Conservation (phyloP, 2,797 vertebrate genomes). For the Hyperoplus immaculatus region DNA sequence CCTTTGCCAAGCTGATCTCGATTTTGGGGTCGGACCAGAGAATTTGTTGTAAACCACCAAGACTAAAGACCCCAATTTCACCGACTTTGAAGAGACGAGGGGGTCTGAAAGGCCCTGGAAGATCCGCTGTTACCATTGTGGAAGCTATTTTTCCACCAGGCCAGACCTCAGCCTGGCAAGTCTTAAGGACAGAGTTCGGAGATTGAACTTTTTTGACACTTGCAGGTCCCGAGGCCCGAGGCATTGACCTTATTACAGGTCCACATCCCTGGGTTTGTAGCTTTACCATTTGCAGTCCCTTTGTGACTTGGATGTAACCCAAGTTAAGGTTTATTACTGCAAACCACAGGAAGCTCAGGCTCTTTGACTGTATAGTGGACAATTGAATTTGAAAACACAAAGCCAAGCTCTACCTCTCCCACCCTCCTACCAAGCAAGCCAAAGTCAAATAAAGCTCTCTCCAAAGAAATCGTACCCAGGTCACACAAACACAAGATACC, state of each 20-base stretch:
- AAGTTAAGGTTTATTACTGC: slow-evolving; percentile 71
- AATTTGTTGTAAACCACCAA: slow-evolving; percentile 70
- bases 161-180: slow-evolving; percentile 19
- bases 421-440: slow-evolving; percentile 57
- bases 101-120: slow-evolving; percentile 36
- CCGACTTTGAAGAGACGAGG: slow-evolving; percentile 63
- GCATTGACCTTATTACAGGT: slow-evolving; percentile 35
- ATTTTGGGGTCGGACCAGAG: slow-evolving; percentile 63
- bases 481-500: slow-evolving; percentile 66
- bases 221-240: slow-evolving; percentile 14
- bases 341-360: slow-evolving; percentile 65
- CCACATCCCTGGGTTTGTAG: slow-evolving; percentile 39
- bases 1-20: slow-evolving; percentile 75
- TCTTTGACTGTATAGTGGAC: slow-evolving; percentile 62
- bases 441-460: slow-evolving; percentile 68
- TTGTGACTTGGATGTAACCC: slow-evolving; percentile 60
- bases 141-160: slow-evolving; percentile 24
- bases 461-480: slow-evolving; percentile 63
- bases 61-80: slow-evolving; percentile 51
- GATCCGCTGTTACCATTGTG: slow-evolving; percentile 16
- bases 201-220: slow-evolving; percentile 28
- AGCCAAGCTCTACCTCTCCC: slow-evolving; percentile 54
- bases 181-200: slow-evolving; percentile 23
- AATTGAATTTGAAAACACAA: slow-evolving; percentile 79
- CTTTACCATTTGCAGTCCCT: slow-evolving; percentile 43